These are phyloP conservation scores for Sturnira hondurensis DNA, from an alignment of 2,113 vertebrate genomes.

Conservation along the genomic window DNA sequence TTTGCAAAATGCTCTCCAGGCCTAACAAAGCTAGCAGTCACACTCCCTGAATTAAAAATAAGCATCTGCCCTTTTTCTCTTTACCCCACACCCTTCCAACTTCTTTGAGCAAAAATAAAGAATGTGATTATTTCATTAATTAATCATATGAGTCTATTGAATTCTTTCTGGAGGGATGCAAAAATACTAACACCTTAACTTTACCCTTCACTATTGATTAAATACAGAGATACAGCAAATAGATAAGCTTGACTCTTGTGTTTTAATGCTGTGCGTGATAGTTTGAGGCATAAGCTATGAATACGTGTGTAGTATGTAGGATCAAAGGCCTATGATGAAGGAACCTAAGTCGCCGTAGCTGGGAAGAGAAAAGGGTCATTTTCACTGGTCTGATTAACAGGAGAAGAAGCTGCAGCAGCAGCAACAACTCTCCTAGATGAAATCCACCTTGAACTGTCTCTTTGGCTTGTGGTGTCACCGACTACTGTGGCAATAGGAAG, in stretches of 20 bases:
- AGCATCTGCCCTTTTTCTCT: constrained; percentile 7
- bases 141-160: not conserved
- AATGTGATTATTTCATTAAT: constrained; percentile 15
- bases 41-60: constrained; percentile 55
- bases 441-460: not conserved
- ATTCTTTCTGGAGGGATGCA: not conserved
- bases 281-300: not conserved
- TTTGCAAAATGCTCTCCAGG: constrained; percentile 20
- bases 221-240: not conserved
- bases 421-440: not conserved
- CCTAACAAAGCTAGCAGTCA: constrained; percentile 44
- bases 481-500: not conserved
- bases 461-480: not conserved
- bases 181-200: not conserved
- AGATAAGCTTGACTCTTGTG: not conserved
- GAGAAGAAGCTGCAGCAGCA: too few relatives aligned
- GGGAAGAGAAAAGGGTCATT: not conserved
- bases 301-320: not conserved
- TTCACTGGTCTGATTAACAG: not conserved
- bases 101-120: not conserved
- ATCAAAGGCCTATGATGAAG: not conserved
- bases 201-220: not conserved
- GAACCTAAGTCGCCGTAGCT: not conserved
- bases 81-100: not conserved
- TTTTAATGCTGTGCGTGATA: not conserved